Conservation (phyloP, 2,888 invertebrate species). For the Himalopsyche japonica region DNA sequence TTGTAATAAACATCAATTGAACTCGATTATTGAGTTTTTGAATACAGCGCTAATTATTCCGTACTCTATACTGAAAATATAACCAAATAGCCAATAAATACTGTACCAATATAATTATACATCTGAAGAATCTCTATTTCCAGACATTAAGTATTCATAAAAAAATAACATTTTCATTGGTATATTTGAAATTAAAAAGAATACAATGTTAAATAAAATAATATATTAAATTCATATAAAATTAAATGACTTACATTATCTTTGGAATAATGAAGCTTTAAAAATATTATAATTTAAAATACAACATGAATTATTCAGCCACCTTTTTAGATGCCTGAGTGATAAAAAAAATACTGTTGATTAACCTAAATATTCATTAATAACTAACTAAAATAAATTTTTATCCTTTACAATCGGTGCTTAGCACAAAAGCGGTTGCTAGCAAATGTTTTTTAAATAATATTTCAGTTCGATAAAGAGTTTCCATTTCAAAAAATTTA, state of each 20-base stretch:
- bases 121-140: neutral
- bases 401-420: no score
- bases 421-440: no score
- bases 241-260: slow-evolving; percentile 35
- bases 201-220: neutral
- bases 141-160: neutral
- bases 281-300: slow-evolving; percentile 44
- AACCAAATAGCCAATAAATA: neutral
- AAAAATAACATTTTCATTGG: neutral
- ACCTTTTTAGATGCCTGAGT: neutral
- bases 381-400: neutral
- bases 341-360: neutral
- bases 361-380: neutral
- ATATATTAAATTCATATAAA: neutral
- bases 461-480: no score
- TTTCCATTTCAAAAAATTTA: no score
- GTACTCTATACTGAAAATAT: neutral
- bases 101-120: neutral
- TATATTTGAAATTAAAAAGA: neutral
- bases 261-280: slow-evolving; percentile 39
- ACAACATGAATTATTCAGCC: neutral
- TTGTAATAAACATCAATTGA: no score
- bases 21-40: no score
- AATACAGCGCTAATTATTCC: no score
- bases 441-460: no score